Percentiles rank a stretch among this genome's conserved stretches.
Evolutionary conservation across 2,113 vertebrate species (phyloP).

Genomic region (Reinhardtius hippoglossoides): DNA sequence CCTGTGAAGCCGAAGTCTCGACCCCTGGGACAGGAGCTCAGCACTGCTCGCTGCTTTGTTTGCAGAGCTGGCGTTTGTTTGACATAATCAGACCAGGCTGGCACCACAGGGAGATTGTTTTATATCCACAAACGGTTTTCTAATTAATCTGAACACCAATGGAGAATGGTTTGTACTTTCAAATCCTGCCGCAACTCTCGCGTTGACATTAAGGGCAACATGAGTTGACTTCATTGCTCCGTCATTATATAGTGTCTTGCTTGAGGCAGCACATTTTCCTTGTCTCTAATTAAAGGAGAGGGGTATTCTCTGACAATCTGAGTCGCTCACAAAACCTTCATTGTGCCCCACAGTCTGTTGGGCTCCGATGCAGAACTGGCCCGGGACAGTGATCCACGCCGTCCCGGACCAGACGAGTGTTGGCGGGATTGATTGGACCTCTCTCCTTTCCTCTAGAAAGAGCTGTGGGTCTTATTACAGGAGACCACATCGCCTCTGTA

Average conservation of each 20-base stretch:
- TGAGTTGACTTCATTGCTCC: slow-evolving; percentile 23
- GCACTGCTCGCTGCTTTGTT: slow-evolving; percentile 19
- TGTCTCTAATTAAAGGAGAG: slow-evolving; percentile 57
- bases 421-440: slow-evolving; percentile 37
- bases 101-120: slow-evolving; percentile 23
- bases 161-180: neutral
- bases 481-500: slow-evolving; percentile 28
- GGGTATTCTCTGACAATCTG: slow-evolving; percentile 29
- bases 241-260: slow-evolving; percentile 46
- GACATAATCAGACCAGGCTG: slow-evolving; percentile 19
- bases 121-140: slow-evolving; percentile 30
- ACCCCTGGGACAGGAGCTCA: slow-evolving; percentile 53
- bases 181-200: neutral
- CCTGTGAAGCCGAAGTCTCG: slow-evolving; percentile 48
- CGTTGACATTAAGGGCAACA: slow-evolving; percentile 18
- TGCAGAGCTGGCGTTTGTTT: slow-evolving; percentile 38
- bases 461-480: slow-evolving; percentile 63
- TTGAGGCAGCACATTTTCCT: slow-evolving; percentile 65
- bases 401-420: slow-evolving; percentile 44
- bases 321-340: slow-evolving; percentile 63
- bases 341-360: slow-evolving; percentile 61
- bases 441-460: slow-evolving; percentile 28
- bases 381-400: slow-evolving; percentile 22
- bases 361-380: slow-evolving; percentile 41
- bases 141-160: slow-evolving; percentile 33